Percentiles rank a stretch among this genome's conserved stretches.
These are phyloP conservation scores for Phainopepla nitens DNA, from an alignment of 2,113 vertebrate species.

Conservation along the genomic window DNA sequence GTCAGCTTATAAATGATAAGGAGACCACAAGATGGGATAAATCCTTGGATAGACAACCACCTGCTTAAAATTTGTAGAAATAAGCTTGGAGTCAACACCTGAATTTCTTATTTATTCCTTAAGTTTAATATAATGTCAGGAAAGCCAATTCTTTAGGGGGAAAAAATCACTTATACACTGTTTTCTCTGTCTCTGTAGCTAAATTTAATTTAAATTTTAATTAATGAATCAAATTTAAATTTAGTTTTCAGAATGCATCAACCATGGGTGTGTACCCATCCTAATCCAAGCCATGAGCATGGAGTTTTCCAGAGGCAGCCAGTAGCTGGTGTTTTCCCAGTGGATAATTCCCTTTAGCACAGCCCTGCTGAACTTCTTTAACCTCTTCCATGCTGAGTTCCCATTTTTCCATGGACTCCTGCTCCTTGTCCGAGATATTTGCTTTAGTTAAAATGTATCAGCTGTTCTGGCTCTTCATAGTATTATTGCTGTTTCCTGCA, in stretches of 20 bases:
- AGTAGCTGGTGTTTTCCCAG: neutral
- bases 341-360: neutral
- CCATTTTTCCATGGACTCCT: neutral
- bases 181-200: neutral
- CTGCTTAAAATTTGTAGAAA: neutral
- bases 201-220: neutral
- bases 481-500: neutral
- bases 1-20: neutral
- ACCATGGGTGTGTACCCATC: neutral
- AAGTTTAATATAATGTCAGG: neutral
- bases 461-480: neutral
- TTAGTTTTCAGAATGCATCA: neutral
- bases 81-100: neutral
- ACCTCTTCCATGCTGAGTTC: neutral
- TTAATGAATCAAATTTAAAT: neutral
- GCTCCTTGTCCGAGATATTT: neutral
- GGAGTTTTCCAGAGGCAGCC: neutral
- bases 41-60: neutral
- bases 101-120: neutral
- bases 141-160: neutral
- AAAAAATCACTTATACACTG: neutral
- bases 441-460: slow-evolving; percentile 14
- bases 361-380: neutral
- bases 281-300: accelerated
- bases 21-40: accelerated